Evolutionary conservation across 2,888 invertebrate species (phyloP), one percentile per base, ranked within the genome.

Genomic region (Drosophila mayaguana): DNA sequence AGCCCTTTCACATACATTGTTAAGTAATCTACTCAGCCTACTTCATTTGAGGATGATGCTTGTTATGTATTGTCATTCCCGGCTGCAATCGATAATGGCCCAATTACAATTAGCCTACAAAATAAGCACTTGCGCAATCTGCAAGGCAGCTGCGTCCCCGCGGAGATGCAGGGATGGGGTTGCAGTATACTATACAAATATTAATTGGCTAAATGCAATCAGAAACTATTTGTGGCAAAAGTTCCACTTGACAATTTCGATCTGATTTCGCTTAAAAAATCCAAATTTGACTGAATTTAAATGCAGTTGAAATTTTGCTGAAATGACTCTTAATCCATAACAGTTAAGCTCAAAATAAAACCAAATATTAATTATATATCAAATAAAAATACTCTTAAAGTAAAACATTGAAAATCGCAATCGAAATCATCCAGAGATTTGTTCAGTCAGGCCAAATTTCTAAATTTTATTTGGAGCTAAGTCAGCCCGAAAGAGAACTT

Each of bases 141-240:
- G 22, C 16, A 16, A 46, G 25, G 25, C 46, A 25, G 16, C 8
- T 45, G 46, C 22, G 22, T 22, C 7, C 22, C 45, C n/a, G 25
- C 25, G 8, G 8, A 28, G 25, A 28, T 28, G 4, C 16, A 16
- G 3, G 4, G 46, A 25, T 8, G 16, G 46, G 25, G 46, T 18
- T 18, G 25, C 16, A 22, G 45, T 45, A 45, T 45, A 45, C 45
- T 45, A 45, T 22, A 14, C 14, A 45, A 45, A 45, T 45, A 45
- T 22, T 45, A 45, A 22, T 45, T 45, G 45, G 22, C 8, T 16
- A 45, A 16, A 8, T 45, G 16, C 22, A 45, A 16, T 16, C 8
- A 45, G 22, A 14, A 2, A 7, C 14, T 7, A 7, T 43, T 14
- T 43, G 0, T 7, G 12, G 12, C n/a, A 7, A 0, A 6, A 12